phyloP scores from a whole-genome alignment of 1,140 invertebrate species.

The Hyles euphorbiae region DNA sequence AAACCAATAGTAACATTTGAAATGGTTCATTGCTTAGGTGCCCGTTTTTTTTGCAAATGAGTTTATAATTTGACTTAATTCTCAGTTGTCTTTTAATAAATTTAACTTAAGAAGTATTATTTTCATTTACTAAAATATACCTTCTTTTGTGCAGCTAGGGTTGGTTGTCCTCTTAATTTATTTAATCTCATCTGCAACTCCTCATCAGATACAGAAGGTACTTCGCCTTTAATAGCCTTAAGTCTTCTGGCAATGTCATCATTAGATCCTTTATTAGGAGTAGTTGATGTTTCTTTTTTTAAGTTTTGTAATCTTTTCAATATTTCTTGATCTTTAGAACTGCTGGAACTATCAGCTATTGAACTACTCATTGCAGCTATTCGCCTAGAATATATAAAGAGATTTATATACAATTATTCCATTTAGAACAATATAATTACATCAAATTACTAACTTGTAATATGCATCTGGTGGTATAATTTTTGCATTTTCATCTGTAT shows the following conservation, averaged over 20 bases:
- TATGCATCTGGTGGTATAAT: constrained; percentile 68
- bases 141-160: too few species aligned
- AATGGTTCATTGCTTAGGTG: too few species aligned
- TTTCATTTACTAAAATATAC: not conserved
- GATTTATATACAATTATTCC: too few species aligned
- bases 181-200: constrained; percentile 75
- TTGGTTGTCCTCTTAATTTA: constrained; percentile 70
- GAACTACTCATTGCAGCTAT: too few species aligned
- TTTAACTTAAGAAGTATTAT: too few species aligned
- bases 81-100: too few species aligned
- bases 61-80: too few species aligned
- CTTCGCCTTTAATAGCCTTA: constrained; percentile 76
- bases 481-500: constrained; percentile 24
- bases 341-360: not conserved
- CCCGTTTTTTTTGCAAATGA: too few species aligned
- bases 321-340: constrained; percentile 72
- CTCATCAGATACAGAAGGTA: constrained; percentile 66
- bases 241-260: constrained; percentile 77
- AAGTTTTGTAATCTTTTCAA: constrained; percentile 57
- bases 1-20: too few species aligned
- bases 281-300: constrained; percentile 40
- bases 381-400: too few species aligned
- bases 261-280: constrained; percentile 51
- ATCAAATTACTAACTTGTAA: constrained; percentile 58
- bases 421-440: too few species aligned